A percentile compares a stretch with the other conserved stretches of the same genome.
Evolutionary conservation across 2,797 vertebrate genomes (phyloP).

Genomic region (Apogon talboti): DNA sequence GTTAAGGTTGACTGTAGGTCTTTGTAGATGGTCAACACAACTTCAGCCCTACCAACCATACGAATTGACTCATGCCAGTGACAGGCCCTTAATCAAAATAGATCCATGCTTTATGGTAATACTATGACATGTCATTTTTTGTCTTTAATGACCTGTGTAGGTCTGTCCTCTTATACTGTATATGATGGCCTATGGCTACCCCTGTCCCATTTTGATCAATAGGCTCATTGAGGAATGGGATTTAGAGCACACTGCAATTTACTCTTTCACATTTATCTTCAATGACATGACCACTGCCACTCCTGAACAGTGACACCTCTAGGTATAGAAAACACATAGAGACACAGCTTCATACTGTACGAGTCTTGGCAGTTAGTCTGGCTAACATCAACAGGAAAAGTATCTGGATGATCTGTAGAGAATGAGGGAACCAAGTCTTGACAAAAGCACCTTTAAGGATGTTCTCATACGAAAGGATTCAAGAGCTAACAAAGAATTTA

Average conservation of each 20-base stretch:
- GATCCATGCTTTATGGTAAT: constrained; percentile 40
- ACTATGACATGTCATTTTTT: constrained; percentile 42
- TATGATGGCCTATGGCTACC: constrained; percentile 54
- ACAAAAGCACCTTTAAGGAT: not conserved
- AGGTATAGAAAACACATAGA: constrained; percentile 28
- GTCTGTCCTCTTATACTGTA: constrained; percentile 40
- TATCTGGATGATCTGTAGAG: constrained; percentile 15
- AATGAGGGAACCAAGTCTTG: constrained; percentile 19
- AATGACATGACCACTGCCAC: constrained; percentile 68
- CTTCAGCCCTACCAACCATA: constrained; percentile 13
- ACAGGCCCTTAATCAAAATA: constrained; percentile 38
- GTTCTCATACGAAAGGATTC: no score
- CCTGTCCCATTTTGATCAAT: constrained; percentile 70
- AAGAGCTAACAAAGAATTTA: not conserved
- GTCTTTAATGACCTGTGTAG: constrained; percentile 56
- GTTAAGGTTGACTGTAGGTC: constrained; percentile 2
- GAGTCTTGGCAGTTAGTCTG: constrained; percentile 2
- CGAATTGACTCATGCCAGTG: constrained; percentile 21
- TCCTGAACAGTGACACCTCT: constrained; percentile 52
- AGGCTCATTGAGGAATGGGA: constrained; percentile 56
- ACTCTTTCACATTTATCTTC: constrained; percentile 68
- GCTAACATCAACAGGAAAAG: not conserved
- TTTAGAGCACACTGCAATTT: constrained; percentile 72
- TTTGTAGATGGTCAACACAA: constrained; percentile 31
- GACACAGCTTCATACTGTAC: constrained; percentile 9